Conservation (phyloP, 2,888 invertebrate genomes). For the Ornithoptera alexandrae region DNA sequence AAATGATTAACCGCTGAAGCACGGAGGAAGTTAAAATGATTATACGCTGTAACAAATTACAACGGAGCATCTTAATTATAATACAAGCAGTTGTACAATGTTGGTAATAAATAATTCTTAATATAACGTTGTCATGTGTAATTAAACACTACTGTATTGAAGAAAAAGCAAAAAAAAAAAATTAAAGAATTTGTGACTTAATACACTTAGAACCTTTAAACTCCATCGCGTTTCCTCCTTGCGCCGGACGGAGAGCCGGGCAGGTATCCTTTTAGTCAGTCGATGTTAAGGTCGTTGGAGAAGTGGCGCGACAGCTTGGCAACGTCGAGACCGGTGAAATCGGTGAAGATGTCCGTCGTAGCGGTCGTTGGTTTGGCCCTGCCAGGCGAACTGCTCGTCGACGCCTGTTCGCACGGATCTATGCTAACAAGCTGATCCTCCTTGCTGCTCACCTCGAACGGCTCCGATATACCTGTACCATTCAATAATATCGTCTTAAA, state of each 20-base stretch:
- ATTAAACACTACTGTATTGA: background rate
- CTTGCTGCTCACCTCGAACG: constrained; percentile 72
- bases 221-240: constrained; percentile 42
- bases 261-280: constrained; percentile 75
- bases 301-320: constrained; percentile 72
- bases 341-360: constrained; percentile 67
- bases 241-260: constrained; percentile 64
- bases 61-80: background rate
- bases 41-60: background rate
- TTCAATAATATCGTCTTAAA: background rate
- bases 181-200: constrained; percentile 7
- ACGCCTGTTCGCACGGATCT: constrained; percentile 52
- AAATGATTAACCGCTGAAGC: too few relatives aligned
- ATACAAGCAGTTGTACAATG: background rate
- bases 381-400: constrained; percentile 49
- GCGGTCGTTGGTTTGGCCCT: constrained; percentile 52
- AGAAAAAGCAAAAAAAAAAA: background rate
- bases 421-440: constrained; percentile 57
- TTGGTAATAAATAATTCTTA: constrained; percentile 1
- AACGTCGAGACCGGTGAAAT: constrained; percentile 72
- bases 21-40: background rate
- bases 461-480: constrained; percentile 69
- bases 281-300: constrained; percentile 73
- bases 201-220: constrained; percentile 17
- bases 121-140: background rate